Base-by-base conservation (phyloP, 2,797 vertebrate species). In the Thunnus albacares region DNA sequence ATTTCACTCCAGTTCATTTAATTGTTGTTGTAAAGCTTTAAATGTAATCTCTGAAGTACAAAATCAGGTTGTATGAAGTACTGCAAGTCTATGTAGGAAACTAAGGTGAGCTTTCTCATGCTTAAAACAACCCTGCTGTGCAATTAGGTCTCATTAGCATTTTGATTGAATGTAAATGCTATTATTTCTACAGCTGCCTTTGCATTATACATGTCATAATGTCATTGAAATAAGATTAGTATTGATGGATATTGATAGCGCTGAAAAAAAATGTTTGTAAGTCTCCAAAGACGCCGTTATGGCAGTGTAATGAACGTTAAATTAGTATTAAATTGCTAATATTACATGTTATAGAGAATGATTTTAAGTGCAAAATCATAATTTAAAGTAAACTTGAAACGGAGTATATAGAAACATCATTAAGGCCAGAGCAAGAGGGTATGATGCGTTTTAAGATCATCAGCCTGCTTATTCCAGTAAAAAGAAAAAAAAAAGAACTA, bases 101-200 rank as follows among this genome's bases (percentile, higher is more conserved):
- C 52, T 59, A n/a, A 43, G 30, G 12, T 51, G 58, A 75, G 18
- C 35, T 56, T 70, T 79, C 51, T 49, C 30, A 88, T 52, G 53
- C 69, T 68, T 59, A 75, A 79, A 82, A 83, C 72, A 85, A 76
- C 79, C 75, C 78, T 56, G 68, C 86, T 66, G 69, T 82, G 84
- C 81, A 94, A 91, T 94, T 89, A 91, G 75, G 74, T 84, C 59
- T 81, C 68, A 90, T 94, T 93, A 88, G 79, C 89, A 90, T 94
- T 93, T 92, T 90, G 87, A 93, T 91, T 89, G 84, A 82, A 92
- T 92, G 80, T 80, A 88, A 91, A 87, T 90, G 55, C 58, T 79
- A 74, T 87, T 89, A 79, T 92, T 91, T 88, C 55, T 61, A 53
- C 58, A 77, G 82, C 82, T 85, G 89, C 67, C 81, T 77, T 69